Conservation (phyloP, 2,797 vertebrate species). For the Poeciliopsis infans region DNA sequence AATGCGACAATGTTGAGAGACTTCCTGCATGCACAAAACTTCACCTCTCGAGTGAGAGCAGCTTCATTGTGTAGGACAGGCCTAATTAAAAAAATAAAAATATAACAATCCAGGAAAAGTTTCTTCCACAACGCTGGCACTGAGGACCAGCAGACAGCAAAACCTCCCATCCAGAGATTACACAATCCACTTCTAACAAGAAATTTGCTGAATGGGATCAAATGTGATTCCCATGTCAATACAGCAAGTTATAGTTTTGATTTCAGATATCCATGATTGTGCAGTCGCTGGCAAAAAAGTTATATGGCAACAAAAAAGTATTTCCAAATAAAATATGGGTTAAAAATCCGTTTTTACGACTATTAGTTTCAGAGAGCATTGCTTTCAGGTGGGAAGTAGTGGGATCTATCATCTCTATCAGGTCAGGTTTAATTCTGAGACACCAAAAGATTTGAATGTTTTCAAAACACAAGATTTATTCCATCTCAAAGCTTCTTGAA, state of each 20-base stretch:
- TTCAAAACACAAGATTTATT: not conserved
- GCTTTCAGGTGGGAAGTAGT: not conserved
- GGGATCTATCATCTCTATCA: not conserved
- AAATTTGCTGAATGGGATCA: slow-evolving; percentile 49
- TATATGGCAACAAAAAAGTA: not conserved
- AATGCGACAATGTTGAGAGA: slow-evolving; percentile 51
- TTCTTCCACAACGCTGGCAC: slow-evolving; percentile 20
- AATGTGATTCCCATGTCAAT: not conserved
- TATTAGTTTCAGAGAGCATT: not conserved
- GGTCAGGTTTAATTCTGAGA: not conserved
- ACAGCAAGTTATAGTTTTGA: not conserved
- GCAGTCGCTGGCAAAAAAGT: not conserved
- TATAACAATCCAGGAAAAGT: slow-evolving; percentile 26
- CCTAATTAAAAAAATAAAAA: slow-evolving; percentile 48
- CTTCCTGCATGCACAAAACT: slow-evolving; percentile 64
- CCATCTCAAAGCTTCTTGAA: not conserved
- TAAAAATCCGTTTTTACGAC: not conserved
- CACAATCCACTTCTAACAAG: slow-evolving; percentile 7
- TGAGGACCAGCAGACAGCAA: slow-evolving; percentile 45
- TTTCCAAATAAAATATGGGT: not conserved
- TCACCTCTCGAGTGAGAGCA: slow-evolving; percentile 52
- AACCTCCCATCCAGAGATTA: slow-evolving; percentile 42
- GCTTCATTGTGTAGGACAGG: slow-evolving; percentile 38
- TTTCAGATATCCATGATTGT: not conserved
- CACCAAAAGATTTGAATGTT: not conserved